Percentiles rank a stretch among this genome's conserved stretches.
These are phyloP conservation scores for Oenanthe oenanthe DNA, from an alignment of 2,113 vertebrate species.

Conservation along the genomic window DNA sequence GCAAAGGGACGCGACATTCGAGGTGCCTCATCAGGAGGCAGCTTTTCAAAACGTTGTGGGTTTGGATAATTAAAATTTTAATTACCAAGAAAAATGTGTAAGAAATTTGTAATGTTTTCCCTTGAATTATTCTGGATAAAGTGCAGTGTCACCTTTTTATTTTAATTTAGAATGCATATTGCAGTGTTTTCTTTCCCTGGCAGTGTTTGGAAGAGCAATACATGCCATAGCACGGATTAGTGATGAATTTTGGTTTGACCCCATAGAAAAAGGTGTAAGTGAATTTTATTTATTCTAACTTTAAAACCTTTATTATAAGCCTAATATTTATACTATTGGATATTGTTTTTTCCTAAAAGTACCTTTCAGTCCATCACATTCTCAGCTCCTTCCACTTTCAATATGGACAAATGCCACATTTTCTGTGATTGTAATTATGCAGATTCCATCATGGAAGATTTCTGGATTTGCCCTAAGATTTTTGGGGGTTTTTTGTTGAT, in stretches of 20 bases:
- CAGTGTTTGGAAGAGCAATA: slow-evolving; percentile 90
- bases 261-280: slow-evolving; percentile 88
- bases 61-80: neutral
- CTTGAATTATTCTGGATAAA: neutral
- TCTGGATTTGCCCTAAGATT: neutral
- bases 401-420: neutral
- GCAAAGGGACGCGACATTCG: neutral
- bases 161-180: neutral
- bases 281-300: neutral
- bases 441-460: neutral
- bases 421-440: neutral
- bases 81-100: accelerated
- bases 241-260: slow-evolving; percentile 91
- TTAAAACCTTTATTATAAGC: neutral
- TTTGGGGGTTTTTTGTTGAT: too few relatives aligned
- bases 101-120: neutral
- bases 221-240: slow-evolving; percentile 87
- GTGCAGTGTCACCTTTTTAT: neutral
- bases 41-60: neutral
- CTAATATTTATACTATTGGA: accelerated
- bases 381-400: neutral
- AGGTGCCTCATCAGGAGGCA: neutral
- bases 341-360: neutral
- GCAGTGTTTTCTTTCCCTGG: neutral
- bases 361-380: neutral